Conservation (phyloP, 2,888 invertebrate genomes). For the Gisinianus flammeolus region DNA sequence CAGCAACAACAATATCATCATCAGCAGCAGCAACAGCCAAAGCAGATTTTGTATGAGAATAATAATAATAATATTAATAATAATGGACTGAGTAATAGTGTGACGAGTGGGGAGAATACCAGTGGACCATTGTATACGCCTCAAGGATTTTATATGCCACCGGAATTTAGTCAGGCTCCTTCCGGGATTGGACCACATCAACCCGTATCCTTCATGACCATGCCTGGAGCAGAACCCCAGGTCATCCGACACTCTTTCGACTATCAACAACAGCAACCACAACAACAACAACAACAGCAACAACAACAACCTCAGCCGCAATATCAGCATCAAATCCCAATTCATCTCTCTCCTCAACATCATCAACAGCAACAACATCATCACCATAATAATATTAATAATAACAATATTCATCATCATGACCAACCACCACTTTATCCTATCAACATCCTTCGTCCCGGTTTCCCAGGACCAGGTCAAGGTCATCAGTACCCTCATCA, state of each 20-base stretch:
- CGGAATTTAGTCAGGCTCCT: slow-evolving; percentile 28
- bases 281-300: not conserved
- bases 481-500: not conserved
- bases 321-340: not conserved
- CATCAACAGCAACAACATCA: not conserved
- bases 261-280: slow-evolving; percentile 3
- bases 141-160: slow-evolving; percentile 28
- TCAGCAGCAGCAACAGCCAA: slow-evolving; percentile 23
- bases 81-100: not conserved
- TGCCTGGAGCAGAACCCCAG: slow-evolving; percentile 30
- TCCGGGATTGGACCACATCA: slow-evolving; percentile 17
- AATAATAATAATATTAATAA: slow-evolving; percentile 2
- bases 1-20: slow-evolving; percentile 22
- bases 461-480: not conserved
- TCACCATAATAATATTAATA: not conserved
- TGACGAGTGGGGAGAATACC: not conserved
- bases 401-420: not conserved
- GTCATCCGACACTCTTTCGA: slow-evolving; percentile 23
- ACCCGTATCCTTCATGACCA: slow-evolving; percentile 34
- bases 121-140: not conserved
- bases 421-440: slow-evolving; percentile 7
- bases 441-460: slow-evolving; percentile 19
- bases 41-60: not conserved
- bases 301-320: not conserved
- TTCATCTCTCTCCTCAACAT: too few species aligned